Base-by-base conservation (phyloP, 2,113 vertebrate genomes). In the Solea senegalensis region DNA sequence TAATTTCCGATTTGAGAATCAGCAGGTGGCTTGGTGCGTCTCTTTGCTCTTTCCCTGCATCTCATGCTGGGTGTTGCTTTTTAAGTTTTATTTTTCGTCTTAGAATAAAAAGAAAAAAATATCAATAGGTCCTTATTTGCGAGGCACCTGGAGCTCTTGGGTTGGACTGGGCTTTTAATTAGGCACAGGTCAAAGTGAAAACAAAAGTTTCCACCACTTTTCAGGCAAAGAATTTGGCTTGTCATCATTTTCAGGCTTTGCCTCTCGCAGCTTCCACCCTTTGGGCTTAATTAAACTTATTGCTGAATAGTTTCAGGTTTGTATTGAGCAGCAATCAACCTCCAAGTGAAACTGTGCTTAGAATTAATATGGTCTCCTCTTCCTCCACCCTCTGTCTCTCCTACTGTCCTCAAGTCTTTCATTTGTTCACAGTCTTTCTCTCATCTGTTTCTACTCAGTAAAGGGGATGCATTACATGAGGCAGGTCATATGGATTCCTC, bases 211-310 rank as follows among this genome's bases (percentile, higher is more conserved):
- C 1, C 0, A 5, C 1, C 28, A 53, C 16, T 34, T 72, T 64
- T 34, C 51, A 56, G 53, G 57, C 61, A 6, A 50, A 28, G 54
- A 67, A 58, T 34, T 12, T 57, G 34, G 9, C 15, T 45, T 9
- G 62, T 51, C 43, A 28, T 48, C 2, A 5, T 15, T 40, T 3
- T 15, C 50, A 54, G 73, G 27, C 34, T 73, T 2, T 46, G 34
- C 1, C 0, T 50, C 53, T 52, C 57, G 0, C 55, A 51, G 10
- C 55, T 57, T 40, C 9, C 13, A 13, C 21, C 52, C 69, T 50
- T 1, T 54, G 60, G 73, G 49, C 49, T 65, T 71, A 60, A 80
- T 82, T 74, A 65, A 68, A 70, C 3, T 0, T 8, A 34, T 44
- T 55, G 14, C 41, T 21, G 64, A 71, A 8, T 53, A 56, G 61